A percentile compares a stretch with the other conserved stretches of the same genome.
phyloP scores from a whole-genome alignment of 2,113 vertebrate genomes.

The Fulmarus glacialis region DNA sequence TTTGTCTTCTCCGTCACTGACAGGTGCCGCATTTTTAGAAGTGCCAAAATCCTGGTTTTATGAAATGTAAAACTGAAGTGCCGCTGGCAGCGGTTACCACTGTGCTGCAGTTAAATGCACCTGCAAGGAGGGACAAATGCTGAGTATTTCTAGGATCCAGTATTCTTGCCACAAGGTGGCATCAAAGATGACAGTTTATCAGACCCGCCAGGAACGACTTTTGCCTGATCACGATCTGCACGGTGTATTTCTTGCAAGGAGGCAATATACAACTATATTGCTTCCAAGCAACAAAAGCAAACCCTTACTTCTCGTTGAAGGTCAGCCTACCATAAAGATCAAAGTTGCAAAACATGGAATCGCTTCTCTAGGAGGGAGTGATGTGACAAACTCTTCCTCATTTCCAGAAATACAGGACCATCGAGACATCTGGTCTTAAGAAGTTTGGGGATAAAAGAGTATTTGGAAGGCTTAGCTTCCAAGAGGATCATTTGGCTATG shows the following conservation, averaged over 20 bases:
- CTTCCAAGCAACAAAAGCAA: neutral
- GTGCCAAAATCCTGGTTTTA: neutral
- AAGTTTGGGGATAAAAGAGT: neutral
- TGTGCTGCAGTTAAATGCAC: neutral
- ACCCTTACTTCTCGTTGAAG: neutral
- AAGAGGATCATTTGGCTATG: neutral
- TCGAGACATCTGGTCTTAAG: neutral
- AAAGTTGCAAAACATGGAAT: neutral
- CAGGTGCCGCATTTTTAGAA: rapidly evolving
- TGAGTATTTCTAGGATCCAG: neutral
- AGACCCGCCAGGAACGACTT: neutral
- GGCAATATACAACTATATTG: neutral
- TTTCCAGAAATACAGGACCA: neutral
- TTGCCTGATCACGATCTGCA: neutral
- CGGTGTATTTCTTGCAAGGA: neutral
- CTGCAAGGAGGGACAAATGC: neutral
- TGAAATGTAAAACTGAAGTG: neutral
- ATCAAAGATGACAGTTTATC: neutral
- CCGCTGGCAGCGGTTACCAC: neutral
- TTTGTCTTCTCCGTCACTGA: rapidly evolving
- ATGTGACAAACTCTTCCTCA: neutral
- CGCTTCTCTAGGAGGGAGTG: neutral
- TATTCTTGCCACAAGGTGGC: constrained; percentile 26
- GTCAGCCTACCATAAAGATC: neutral
- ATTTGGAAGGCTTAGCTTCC: neutral